A percentile compares a stretch with the other conserved stretches of the same genome.
phyloP scores from a whole-genome alignment of 2,888 invertebrate genomes.

The Pristionchus fissidentatus region DNA sequence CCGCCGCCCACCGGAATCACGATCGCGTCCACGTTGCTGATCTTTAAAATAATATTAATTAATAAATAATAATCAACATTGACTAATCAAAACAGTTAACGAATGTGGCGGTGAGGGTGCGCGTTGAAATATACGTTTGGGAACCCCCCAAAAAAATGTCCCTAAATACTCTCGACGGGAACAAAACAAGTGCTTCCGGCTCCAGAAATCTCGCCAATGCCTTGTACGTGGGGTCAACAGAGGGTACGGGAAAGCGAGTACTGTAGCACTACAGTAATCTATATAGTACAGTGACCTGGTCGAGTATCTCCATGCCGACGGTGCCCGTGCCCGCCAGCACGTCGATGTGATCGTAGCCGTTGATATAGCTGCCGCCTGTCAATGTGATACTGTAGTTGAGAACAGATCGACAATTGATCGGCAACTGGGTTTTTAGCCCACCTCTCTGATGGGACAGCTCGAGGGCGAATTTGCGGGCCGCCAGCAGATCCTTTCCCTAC shows the following conservation, averaged over 20 bases:
- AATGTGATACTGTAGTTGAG: background rate
- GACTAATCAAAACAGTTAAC: background rate
- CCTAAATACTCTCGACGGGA: too few species aligned
- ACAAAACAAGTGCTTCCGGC: too few species aligned
- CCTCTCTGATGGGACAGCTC: slow-evolving; percentile 83
- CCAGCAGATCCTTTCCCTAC: slow-evolving; percentile 79
- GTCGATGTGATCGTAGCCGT: slow-evolving; percentile 89
- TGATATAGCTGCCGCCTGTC: slow-evolving; percentile 76
- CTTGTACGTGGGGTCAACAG: background rate
- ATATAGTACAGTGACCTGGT: too few species aligned
- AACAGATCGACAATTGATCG: background rate
- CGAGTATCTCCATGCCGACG: slow-evolving; percentile 90
- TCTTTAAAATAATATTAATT: slow-evolving; percentile 8
- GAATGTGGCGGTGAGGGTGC: too few species aligned
- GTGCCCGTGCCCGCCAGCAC: slow-evolving; percentile 96
- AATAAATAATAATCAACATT: background rate
- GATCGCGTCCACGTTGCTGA: slow-evolving; percentile 86
- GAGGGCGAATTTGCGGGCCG: slow-evolving; percentile 85
- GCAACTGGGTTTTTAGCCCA: too few species aligned
- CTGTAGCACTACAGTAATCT: background rate
- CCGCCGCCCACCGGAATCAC: slow-evolving; percentile 95
- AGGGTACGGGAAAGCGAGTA: background rate
- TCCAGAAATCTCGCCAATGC: background rate
- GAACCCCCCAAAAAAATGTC: too few species aligned
- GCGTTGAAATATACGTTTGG: too few species aligned